phyloP scores from a whole-genome alignment of 2,888 invertebrate species.

The Drosophila subsilvestris region DNA sequence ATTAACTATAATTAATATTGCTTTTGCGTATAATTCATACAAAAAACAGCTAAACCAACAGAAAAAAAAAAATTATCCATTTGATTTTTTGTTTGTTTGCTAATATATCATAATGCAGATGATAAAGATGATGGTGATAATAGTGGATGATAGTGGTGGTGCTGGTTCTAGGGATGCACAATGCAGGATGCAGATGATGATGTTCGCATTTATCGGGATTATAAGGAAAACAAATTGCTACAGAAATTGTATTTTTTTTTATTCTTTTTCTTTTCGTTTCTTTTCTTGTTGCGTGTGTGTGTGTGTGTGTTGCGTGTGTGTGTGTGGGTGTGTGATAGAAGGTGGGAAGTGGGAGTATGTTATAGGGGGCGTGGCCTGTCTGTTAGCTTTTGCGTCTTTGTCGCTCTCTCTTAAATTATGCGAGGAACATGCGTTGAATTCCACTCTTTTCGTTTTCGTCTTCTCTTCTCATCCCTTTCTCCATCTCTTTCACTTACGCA shows the following conservation, averaged over 20 bases:
- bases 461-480: slow-evolving; percentile 7
- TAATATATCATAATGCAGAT: slow-evolving; percentile 18
- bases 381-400: slow-evolving; percentile 65
- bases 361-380: slow-evolving; percentile 24
- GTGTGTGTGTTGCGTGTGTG: slow-evolving; percentile 15
- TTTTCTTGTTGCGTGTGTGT: slow-evolving; percentile 3
- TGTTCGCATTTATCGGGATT: slow-evolving; percentile 41
- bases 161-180: slow-evolving; percentile 7
- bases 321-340: slow-evolving; percentile 11
- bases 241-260: slow-evolving; percentile 35
- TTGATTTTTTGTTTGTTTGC: slow-evolving; percentile 35
- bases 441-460: slow-evolving; percentile 28
- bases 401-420: slow-evolving; percentile 78
- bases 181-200: not conserved
- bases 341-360: not conserved
- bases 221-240: slow-evolving; percentile 69
- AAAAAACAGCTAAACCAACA: slow-evolving; percentile 75
- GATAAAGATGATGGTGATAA: not conserved
- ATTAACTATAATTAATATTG: slow-evolving; percentile 84
- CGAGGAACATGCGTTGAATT: slow-evolving; percentile 81
- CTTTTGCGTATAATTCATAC: slow-evolving; percentile 81
- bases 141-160: slow-evolving; percentile 4
- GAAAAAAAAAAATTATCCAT: slow-evolving; percentile 54
- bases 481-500: slow-evolving; percentile 49
- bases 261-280: slow-evolving; percentile 38